Conservation (phyloP, 1,140 invertebrate species). For the Yoshiicerus persimilis region DNA sequence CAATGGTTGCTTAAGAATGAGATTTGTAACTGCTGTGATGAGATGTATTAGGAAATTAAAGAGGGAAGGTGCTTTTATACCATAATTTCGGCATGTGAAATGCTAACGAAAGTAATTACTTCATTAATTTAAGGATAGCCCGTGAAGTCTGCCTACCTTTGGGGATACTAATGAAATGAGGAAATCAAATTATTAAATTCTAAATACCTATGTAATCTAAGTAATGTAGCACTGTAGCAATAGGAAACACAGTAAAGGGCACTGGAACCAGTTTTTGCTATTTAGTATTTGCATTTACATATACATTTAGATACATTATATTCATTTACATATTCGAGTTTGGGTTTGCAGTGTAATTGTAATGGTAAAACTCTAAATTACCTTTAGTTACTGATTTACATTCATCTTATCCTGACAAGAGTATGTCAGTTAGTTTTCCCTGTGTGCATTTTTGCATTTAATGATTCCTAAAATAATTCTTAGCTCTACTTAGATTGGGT, state of each 20-base stretch:
- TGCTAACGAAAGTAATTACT: slow-evolving; percentile 1
- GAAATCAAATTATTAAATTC: background rate
- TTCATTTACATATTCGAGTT: background rate
- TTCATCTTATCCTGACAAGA: background rate
- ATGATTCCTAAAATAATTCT: background rate
- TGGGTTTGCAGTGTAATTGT: too few relatives aligned
- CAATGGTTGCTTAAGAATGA: background rate
- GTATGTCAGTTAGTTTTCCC: background rate
- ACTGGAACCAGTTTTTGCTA: background rate
- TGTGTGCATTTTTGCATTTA: background rate
- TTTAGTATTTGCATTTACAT: background rate
- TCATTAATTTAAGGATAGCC: background rate
- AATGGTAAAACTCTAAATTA: background rate
- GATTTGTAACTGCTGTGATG: background rate
- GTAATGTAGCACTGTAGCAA: too few relatives aligned
- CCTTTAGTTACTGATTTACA: background rate
- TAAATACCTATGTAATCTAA: too few relatives aligned
- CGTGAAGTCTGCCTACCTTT: background rate
- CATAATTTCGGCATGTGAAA: background rate
- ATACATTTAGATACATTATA: background rate
- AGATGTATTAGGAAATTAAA: background rate
- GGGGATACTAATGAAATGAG: background rate
- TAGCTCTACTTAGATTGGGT: background rate
- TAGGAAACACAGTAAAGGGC: background rate
- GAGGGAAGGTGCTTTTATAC: too few relatives aligned